Conservation (phyloP, 2,797 vertebrate genomes). For the Phrynocephalus guinanensis region DNA sequence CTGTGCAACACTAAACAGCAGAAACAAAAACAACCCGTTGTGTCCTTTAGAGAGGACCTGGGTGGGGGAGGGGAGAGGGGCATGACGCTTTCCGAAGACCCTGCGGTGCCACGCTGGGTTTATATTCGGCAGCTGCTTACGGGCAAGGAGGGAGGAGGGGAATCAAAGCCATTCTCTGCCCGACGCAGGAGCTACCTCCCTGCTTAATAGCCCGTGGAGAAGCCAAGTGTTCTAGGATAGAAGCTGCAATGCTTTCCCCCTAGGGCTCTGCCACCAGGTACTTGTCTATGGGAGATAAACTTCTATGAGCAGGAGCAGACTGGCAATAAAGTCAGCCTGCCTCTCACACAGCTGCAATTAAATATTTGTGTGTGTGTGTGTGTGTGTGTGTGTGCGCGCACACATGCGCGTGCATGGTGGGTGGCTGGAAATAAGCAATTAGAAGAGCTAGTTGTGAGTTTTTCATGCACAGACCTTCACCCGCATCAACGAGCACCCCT, state of each 20-base stretch:
- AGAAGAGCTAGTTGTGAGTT: slow-evolving; percentile 25
- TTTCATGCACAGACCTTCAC: neutral
- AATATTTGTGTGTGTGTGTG: slow-evolving; percentile 21
- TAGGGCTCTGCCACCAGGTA: neutral
- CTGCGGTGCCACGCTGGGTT: slow-evolving; percentile 43
- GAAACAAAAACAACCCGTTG: neutral
- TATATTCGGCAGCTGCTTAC: slow-evolving; percentile 56
- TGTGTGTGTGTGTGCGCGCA: neutral
- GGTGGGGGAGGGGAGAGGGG: slow-evolving; percentile 53
- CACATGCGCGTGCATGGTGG: too few relatives aligned
- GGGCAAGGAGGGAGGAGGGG: neutral
- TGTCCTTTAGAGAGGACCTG: slow-evolving; percentile 15
- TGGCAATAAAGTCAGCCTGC: slow-evolving; percentile 31
- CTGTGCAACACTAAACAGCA: neutral
- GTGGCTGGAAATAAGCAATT: slow-evolving; percentile 30
- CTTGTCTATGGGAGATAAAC: slow-evolving; percentile 26
- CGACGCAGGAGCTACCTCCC: neutral
- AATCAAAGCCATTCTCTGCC: neutral
- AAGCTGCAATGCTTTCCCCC: neutral
- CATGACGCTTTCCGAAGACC: slow-evolving; percentile 46
- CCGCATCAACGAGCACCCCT: neutral
- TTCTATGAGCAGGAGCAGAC: neutral
- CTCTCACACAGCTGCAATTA: slow-evolving; percentile 40
- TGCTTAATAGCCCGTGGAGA: neutral
- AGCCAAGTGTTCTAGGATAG: neutral